Conservation (phyloP, 2,888 invertebrate species). For the Temnothorax unifasciatus region DNA sequence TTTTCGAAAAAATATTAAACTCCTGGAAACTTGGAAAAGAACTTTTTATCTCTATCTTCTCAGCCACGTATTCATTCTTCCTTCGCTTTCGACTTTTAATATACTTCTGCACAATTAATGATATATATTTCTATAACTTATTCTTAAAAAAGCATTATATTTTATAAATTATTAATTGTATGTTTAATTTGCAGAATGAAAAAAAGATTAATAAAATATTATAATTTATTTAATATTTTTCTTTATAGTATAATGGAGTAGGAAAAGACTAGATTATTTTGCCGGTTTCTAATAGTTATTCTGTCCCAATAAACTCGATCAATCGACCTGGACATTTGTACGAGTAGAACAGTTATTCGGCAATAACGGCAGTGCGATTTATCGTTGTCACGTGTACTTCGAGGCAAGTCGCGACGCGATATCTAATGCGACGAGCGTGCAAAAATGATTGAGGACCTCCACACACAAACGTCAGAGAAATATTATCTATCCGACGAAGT, state of each 20-base stretch:
- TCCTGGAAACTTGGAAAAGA: not conserved
- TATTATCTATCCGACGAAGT: slow-evolving; percentile 30
- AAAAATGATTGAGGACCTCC: slow-evolving; percentile 18
- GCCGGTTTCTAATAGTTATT: not conserved
- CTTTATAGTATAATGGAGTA: not conserved
- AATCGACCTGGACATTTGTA: not conserved
- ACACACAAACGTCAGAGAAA: slow-evolving; percentile 1
- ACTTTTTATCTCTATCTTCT: not conserved
- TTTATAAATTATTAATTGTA: not conserved
- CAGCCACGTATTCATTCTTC: not conserved
- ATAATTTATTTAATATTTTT: not conserved
- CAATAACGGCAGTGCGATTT: slow-evolving; percentile 31
- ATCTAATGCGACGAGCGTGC: slow-evolving; percentile 13
- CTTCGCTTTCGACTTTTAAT: not conserved
- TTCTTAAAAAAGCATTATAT: too few species aligned
- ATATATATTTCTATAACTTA: not conserved
- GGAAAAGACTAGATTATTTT: not conserved
- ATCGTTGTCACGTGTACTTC: slow-evolving; percentile 24
- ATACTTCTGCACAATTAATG: not conserved
- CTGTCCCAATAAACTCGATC: not conserved
- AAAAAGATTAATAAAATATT: not conserved
- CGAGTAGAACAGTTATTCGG: slow-evolving; percentile 6
- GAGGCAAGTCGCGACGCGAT: slow-evolving; percentile 8
- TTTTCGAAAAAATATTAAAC: slow-evolving; percentile 21
- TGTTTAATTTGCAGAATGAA: not conserved